These are phyloP conservation scores for Zaprionus camerounensis DNA, from an alignment of 1,140 invertebrate genomes.

Conservation along the genomic window DNA sequence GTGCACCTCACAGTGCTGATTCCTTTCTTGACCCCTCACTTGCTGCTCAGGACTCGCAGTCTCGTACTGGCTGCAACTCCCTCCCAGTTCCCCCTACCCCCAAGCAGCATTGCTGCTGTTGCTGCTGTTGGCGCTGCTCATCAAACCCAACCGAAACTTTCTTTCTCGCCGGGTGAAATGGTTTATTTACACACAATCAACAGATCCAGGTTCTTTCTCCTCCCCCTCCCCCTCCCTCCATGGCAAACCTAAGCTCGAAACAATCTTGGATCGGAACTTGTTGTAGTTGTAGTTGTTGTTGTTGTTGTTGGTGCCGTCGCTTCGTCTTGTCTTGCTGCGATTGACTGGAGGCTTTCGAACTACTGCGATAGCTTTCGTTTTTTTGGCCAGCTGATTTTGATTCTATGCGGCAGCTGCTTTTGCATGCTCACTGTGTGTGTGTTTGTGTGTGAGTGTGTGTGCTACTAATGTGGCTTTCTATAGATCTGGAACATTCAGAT, in stretches of 20 bases:
- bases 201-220: background rate
- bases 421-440: conserved; percentile 8
- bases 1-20: background rate
- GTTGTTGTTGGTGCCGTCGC: background rate
- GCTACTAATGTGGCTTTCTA: conserved; percentile 17
- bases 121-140: conserved; percentile 2
- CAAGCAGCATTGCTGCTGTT: background rate
- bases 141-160: conserved; percentile 56
- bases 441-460: conserved; percentile 1
- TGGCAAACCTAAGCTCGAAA: conserved; percentile 37
- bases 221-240: background rate
- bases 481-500: conserved; percentile 1
- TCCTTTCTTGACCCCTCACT: background rate
- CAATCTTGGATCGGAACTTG: conserved; percentile 49
- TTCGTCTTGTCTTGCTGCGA: conserved; percentile 15
- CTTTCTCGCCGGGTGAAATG: conserved; percentile 68
- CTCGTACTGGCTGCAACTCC: background rate
- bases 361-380: conserved; percentile 65
- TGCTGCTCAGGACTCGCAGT: conserved; percentile 7
- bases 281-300: conserved; percentile 12
- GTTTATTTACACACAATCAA: conserved; percentile 28
- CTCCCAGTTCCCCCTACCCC: background rate
- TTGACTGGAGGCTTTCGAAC: conserved; percentile 54
- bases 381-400: conserved; percentile 66
- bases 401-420: conserved; percentile 36